Base-by-base conservation (phyloP, 1,140 invertebrate species). In the Catajapyx aquilonaris region DNA sequence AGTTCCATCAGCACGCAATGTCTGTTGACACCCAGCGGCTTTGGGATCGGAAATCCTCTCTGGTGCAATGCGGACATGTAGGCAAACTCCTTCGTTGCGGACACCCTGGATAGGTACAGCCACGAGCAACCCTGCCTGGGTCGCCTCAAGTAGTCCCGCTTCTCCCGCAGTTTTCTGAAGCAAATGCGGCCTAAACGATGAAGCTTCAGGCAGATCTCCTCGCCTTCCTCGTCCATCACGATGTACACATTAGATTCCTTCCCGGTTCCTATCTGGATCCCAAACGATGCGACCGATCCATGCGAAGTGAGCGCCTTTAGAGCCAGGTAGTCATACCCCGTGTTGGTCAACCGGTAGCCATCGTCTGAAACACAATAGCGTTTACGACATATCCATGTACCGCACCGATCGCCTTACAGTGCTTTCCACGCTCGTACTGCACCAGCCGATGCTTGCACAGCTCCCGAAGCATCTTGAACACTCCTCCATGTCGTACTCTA, bases 1-100 rank as follows among this genome's bases (percentile, higher is more conserved):
- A 95, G 59, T 47, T 95, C 83, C 94, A 98, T 98, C 1, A 97
- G 65, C 42, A 99, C 78, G 53, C 88, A 93, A 63, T 99, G 93
- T 35, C 95, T 65, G 55, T 94, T 97, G 40, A 77, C 81, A 57
- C 96, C 91, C 23, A 96, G 70, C 1, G 94, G 91, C 53, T 78
- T 77, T 0, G 95, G 94, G 1, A 98, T 87, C 5, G 90, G 88
- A 56, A 99, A 96, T 16, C 72, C 76, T 51, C 83, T 62, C 10
- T 91, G 77, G 49, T 86, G 66, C 19, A 99, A 59, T 1, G 87
- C 87, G 54, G 86, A 91, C 85, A 99, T 88, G 51, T 94, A 99
- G 2, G 91, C 84, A 69, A 87, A 99, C 61, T 99, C 95, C 56
- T 94, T 91, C 1, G 84, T 85, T 0, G 94, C 93, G 2, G 94